Conservation (phyloP, 2,888 invertebrate genomes). For the Ephialtes manifestator region DNA sequence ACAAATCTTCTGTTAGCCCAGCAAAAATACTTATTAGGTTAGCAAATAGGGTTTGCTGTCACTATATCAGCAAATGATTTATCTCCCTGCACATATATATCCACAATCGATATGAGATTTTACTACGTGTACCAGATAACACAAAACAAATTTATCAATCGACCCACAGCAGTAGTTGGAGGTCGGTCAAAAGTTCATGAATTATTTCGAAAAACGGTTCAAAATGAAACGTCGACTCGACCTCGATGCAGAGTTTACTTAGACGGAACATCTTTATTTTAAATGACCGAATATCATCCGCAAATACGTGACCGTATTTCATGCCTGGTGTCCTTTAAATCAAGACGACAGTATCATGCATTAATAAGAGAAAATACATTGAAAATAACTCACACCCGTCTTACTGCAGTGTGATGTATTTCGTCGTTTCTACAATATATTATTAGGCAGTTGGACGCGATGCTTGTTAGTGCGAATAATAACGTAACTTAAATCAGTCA, state of each 20-base stretch:
- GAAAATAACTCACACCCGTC: conserved; percentile 14
- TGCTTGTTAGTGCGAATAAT: conserved; percentile 43
- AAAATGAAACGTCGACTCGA: conserved; percentile 48
- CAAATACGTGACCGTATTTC: conserved; percentile 9
- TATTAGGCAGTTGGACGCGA: conserved; percentile 6
- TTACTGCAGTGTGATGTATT: neutral
- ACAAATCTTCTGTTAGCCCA: too few species aligned
- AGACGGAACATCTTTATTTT: neutral
- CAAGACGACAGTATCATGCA: neutral
- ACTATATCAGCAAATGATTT: too few species aligned
- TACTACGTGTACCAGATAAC: neutral
- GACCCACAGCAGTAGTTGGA: neutral
- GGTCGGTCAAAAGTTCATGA: conserved; percentile 67
- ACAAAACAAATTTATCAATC: neutral
- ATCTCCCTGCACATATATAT: too few species aligned
- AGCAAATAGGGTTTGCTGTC: too few species aligned
- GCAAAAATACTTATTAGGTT: too few species aligned
- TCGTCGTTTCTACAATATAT: neutral
- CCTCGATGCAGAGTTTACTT: neutral
- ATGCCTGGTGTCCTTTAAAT: neutral
- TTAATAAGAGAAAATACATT: neutral
- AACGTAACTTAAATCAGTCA: conserved; percentile 16
- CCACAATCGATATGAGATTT: neutral
- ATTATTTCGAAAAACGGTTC: conserved; percentile 28
- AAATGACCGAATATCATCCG: neutral